Evolutionary conservation across 92 coral and sea anemone species (phyloP).

Genomic region (Palythoa grandis): DNA sequence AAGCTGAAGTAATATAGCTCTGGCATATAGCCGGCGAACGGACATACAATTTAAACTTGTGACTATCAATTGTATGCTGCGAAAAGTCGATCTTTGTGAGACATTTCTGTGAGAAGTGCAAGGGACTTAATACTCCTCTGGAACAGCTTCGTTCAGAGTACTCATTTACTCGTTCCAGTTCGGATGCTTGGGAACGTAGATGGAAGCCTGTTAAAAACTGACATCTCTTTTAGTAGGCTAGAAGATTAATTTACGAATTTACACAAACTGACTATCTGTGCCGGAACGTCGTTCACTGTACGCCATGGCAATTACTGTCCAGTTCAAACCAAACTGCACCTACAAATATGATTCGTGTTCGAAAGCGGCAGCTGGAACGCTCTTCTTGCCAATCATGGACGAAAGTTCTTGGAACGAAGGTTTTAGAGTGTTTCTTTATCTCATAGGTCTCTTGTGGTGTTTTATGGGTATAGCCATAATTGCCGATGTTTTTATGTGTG

Average conservation of each 20-base stretch:
- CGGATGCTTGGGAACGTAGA: not conserved
- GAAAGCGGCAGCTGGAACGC: slow-evolving; percentile 60
- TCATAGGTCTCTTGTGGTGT: slow-evolving; percentile 90
- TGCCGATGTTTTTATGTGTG: slow-evolving; percentile 98
- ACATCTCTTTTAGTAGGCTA: not conserved
- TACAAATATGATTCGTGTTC: slow-evolving; percentile 56
- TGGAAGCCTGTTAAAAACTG: not conserved
- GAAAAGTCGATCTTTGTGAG: not conserved
- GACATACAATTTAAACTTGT: no score
- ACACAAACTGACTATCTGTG: not conserved
- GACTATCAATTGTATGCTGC: not conserved
- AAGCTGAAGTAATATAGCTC: not conserved
- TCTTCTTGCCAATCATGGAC: slow-evolving; percentile 81
- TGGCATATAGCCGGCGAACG: not conserved
- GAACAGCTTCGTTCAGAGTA: not conserved
- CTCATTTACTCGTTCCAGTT: not conserved
- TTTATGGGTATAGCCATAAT: slow-evolving; percentile 96
- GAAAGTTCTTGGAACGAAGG: slow-evolving; percentile 91
- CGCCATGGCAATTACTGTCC: slow-evolving; percentile 12
- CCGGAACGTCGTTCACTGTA: not conserved
- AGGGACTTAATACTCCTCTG: not conserved
- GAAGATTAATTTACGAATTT: not conserved
- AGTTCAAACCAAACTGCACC: not conserved
- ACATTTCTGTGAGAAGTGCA: not conserved
- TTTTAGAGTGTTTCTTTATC: slow-evolving; percentile 73